phyloP scores from a whole-genome alignment of 2,113 vertebrate species.

The Atherinomorus stipes region DNA sequence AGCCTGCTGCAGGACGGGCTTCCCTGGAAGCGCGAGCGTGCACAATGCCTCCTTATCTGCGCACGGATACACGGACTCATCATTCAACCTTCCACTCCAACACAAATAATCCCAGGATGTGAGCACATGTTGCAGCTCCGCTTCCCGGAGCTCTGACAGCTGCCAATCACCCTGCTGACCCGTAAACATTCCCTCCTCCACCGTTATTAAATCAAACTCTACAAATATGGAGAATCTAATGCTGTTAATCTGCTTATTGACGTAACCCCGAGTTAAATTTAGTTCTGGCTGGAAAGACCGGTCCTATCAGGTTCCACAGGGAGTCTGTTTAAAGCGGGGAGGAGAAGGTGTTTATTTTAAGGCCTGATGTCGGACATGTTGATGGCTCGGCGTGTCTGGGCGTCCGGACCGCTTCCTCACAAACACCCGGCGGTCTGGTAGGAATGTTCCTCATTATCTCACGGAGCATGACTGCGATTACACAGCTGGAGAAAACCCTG shows the following conservation, averaged over 20 bases:
- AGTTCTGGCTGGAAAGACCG: constrained; percentile 66
- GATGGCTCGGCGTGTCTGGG: constrained; percentile 58
- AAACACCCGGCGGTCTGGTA: constrained; percentile 27
- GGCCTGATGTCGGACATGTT: constrained; percentile 62
- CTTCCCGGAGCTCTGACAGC: constrained; percentile 58
- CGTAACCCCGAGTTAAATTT: constrained; percentile 63
- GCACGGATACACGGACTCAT: constrained; percentile 66
- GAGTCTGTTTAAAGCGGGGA: constrained; percentile 68
- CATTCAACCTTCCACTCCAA: constrained; percentile 73
- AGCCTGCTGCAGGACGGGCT: constrained; percentile 58
- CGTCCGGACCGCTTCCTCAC: constrained; percentile 45
- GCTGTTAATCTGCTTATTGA: constrained; percentile 77
- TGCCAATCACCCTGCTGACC: constrained; percentile 72
- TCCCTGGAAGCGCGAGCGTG: constrained; percentile 22
- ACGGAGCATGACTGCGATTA: constrained; percentile 15
- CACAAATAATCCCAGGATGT: constrained; percentile 80
- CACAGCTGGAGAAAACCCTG: constrained; percentile 6
- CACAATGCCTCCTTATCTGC: constrained; percentile 28
- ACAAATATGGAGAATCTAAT: constrained; percentile 75
- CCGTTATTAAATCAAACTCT: constrained; percentile 72
- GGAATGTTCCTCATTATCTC: constrained; percentile 33
- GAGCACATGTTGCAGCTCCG: constrained; percentile 68
- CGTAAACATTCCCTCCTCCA: constrained; percentile 63
- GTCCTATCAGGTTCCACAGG: constrained; percentile 68
- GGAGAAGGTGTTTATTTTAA: constrained; percentile 74